A percentile compares a stretch with the other conserved stretches of the same genome.
phyloP scores from a whole-genome alignment of 1,140 invertebrate species.

The Pentalonia nigronervosa region DNA sequence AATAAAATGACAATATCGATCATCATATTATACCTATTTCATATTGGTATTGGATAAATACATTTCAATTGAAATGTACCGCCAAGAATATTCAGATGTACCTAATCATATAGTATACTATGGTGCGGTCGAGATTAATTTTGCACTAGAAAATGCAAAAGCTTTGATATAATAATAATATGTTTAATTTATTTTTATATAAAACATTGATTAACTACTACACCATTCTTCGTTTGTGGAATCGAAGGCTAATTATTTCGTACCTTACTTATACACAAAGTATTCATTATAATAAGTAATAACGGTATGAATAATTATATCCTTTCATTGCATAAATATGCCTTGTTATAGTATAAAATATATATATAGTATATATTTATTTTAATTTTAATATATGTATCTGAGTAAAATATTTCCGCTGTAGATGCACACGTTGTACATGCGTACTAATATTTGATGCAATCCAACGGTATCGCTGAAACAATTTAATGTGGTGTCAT shows the following conservation, averaged over 20 bases:
- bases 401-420: no score
- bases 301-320: not conserved
- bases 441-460: not conserved
- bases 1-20: not conserved
- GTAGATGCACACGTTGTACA: not conserved
- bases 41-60: not conserved
- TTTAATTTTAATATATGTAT: not conserved
- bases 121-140: not conserved
- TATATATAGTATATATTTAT: not conserved
- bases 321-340: conserved; percentile 15
- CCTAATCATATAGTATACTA: not conserved
- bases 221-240: not conserved
- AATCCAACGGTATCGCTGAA: not conserved
- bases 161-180: not conserved
- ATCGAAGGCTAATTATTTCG: conserved; percentile 1
- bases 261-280: conserved; percentile 5
- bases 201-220: not conserved
- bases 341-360: not conserved
- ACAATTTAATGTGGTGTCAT: not conserved
- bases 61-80: not conserved
- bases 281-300: not conserved
- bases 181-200: not conserved
- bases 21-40: not conserved
- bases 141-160: not conserved
- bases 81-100: not conserved